A percentile compares a stretch with the other conserved stretches of the same genome.
Evolutionary conservation across 2,797 vertebrate species (phyloP).

Genomic region (Ceyx erithaca): DNA sequence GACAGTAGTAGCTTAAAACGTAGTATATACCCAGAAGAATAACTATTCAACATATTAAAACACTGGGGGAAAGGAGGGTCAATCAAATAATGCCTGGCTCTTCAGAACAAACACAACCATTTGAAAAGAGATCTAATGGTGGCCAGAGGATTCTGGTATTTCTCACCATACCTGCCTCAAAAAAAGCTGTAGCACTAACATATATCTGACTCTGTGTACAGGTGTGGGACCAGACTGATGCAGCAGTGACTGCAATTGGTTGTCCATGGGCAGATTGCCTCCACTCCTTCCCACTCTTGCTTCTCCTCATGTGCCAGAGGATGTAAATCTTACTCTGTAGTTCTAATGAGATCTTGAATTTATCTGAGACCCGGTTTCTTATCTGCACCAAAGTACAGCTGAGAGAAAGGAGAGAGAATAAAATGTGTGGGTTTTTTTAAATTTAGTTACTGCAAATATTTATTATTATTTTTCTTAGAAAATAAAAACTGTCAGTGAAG

Average conservation of each 20-base stretch:
- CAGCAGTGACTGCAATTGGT: accelerated
- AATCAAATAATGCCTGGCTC: background rate
- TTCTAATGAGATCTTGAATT: background rate
- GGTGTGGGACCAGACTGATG: background rate
- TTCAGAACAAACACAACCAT: background rate
- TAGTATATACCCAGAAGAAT: background rate
- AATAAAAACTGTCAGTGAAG: conserved; percentile 7
- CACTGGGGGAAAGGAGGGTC: background rate
- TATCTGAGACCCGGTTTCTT: background rate
- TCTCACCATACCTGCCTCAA: background rate
- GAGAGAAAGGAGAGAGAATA: background rate
- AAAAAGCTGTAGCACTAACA: background rate
- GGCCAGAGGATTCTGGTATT: background rate
- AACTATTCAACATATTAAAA: background rate
- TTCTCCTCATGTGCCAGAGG: background rate
- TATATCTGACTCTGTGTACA: background rate
- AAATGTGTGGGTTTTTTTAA: background rate
- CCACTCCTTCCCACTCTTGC: background rate
- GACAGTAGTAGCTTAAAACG: background rate
- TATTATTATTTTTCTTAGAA: conserved; percentile 4
- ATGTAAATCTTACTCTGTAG: background rate
- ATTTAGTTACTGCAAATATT: background rate
- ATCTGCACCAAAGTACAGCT: background rate
- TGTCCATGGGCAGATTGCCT: background rate
- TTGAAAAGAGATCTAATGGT: background rate